Base-by-base conservation (phyloP, 1,140 invertebrate genomes). In the Glomeris maerens region DNA sequence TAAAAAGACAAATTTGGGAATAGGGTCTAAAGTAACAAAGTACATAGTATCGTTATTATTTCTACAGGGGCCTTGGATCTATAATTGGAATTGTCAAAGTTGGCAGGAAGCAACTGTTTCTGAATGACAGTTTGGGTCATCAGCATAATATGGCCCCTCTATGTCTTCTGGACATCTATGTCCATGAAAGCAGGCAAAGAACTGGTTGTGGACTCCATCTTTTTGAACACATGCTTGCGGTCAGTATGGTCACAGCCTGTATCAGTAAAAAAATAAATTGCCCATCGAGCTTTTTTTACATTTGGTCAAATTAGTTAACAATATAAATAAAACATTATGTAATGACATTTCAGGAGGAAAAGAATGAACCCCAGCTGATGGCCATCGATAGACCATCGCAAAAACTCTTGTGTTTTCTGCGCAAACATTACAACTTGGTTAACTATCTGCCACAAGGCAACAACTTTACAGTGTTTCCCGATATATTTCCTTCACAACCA, bases 101-200 rank as follows among this genome's bases (percentile, higher is more conserved):
- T 7, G 85, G 87, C 40, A 73, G 74, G 41, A 92, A 91, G 66
- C 79, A 83, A 60, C 67, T 93, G 10, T 92, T 85, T 65, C 72
- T 92, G 27, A 83, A 83, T 62, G 83, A 91, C 64, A 70, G 74
- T 56, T 64, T 70, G 47, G 78, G 78, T 7, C 27, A 47, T 7
- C 75, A 80, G 56, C 78, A 78, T 62, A 81, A 88, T 62, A 71
- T 81, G 20, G 73, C 78, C 50, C 79, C 84, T 1, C 67, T 83
- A 5, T 90, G 85, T 61, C 73, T 92, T 44, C 67, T 93, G 42
- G 88, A 93, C 62, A 91, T 92, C 69, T 93, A 85, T 62, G 74
- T 92, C 27, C 80, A 87, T 57, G 81, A 83, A 61, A 76, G 78
- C 0, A 71, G 73, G 27, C 88, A 92, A 65, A 73, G 86, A 28